Evolutionary conservation across 2,797 vertebrate species (phyloP).

Genomic region (Spheniscus humboldti): DNA sequence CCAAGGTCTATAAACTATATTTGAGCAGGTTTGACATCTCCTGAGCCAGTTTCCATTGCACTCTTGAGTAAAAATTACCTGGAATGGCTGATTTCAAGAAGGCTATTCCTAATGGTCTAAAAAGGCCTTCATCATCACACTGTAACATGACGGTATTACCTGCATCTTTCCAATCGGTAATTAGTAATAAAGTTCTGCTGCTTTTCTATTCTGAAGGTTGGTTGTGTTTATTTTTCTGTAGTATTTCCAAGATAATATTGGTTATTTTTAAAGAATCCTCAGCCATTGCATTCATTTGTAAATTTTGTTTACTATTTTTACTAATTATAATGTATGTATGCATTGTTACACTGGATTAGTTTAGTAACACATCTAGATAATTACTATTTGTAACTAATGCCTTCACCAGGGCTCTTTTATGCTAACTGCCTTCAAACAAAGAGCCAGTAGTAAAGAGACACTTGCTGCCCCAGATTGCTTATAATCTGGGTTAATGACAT

Average conservation of each 20-base stretch:
- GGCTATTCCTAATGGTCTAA: neutral
- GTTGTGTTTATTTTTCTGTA: neutral
- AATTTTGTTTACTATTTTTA: neutral
- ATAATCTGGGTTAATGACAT: neutral
- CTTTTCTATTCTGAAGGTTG: neutral
- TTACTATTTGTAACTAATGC: neutral
- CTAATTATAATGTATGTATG: neutral
- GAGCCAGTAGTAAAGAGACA: neutral
- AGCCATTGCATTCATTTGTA: neutral
- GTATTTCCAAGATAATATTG: neutral
- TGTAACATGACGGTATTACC: no score
- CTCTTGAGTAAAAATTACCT: neutral
- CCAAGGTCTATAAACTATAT: neutral
- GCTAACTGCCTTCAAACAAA: neutral
- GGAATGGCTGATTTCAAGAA: neutral
- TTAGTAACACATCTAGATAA: conserved; percentile 5
- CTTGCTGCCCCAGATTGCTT: neutral
- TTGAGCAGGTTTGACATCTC: neutral
- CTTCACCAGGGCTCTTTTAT: neutral
- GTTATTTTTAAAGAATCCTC: neutral
- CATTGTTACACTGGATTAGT: neutral
- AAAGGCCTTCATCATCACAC: neutral
- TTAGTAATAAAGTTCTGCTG: neutral
- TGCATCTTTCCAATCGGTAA: neutral
- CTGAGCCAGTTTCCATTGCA: neutral